A percentile compares a stretch with the other conserved stretches of the same genome.
Conservation (phyloP, 1,140 invertebrate genomes). For the Apis laboriosa region DNA sequence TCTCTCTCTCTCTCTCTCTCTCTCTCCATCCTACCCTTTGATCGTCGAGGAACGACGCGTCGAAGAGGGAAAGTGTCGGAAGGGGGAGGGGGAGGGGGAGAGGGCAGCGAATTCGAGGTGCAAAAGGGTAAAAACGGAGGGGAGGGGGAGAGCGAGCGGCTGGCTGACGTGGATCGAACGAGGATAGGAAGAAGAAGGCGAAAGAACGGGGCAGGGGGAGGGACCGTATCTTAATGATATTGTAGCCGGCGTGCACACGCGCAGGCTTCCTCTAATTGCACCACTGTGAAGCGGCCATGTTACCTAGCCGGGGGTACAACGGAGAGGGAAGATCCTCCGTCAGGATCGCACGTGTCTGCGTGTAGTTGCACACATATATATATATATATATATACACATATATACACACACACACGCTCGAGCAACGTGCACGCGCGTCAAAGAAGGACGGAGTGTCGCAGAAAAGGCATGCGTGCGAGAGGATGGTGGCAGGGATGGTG, state of each 20-base stretch:
- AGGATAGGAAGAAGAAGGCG: not conserved
- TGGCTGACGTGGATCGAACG: not conserved
- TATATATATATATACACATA: no score
- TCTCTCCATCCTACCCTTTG: not conserved
- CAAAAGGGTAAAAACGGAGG: constrained; percentile 40
- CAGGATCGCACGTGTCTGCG: constrained; percentile 10
- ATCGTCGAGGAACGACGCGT: constrained; percentile 3
- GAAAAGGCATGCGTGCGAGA: not conserved
- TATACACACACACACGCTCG: not conserved
- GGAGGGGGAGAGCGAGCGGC: no score
- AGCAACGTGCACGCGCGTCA: not conserved
- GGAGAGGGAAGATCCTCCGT: constrained; percentile 61
- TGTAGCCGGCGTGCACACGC: constrained; percentile 75
- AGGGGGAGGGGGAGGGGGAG: not conserved
- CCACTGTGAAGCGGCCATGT: constrained; percentile 75
- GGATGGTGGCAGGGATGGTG: not conserved
- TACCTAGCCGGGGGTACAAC: constrained; percentile 67
- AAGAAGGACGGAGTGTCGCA: constrained; percentile 5
- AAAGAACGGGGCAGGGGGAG: constrained; percentile 23
- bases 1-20: no score
- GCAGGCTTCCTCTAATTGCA: constrained; percentile 78
- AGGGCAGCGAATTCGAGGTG: constrained; percentile 6
- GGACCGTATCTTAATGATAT: constrained; percentile 77
- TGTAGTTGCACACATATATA: not conserved
- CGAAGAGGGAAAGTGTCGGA: constrained; percentile 39